Base-by-base conservation (phyloP, 2,888 invertebrate genomes). In the Coremacera marginata region DNA sequence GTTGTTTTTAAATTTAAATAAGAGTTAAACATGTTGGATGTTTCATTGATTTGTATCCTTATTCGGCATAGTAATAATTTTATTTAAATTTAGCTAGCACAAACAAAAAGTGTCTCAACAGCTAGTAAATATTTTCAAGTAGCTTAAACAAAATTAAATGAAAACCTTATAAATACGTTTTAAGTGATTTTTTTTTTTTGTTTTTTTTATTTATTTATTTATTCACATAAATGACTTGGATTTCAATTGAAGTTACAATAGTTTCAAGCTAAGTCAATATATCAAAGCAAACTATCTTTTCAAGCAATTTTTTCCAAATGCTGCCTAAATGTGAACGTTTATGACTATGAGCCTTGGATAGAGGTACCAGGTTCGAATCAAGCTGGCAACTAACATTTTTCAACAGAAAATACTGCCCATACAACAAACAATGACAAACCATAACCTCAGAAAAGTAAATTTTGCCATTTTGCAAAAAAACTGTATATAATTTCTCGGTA, bases 71-170 rank as follows among this genome's bases (percentile, higher is more conserved):
- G 44, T 44, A 11, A 11, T 44, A 44, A 44, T 14, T 44, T 1
- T 44, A 44, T 44, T 11, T 11, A 44, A 44, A 44, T 2, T 7
- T 44, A 44, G 44, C 44, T 1, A 44, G 44, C 44, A 62, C 34
- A 37, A 74, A 37, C 31, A 67, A 63, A 79, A 84, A 86, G 86
- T 86, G 86, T 86, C 86, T 86, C 86, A 86, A 87, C 87, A 83
- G 85, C 85, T 85, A 79, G 77, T 75, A 75, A 78, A 79, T 77
- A 78, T 57, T 14, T 72, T 55, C 34, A n/a, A 25, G 31, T 57
- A 34, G 19, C 22, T 8, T 67, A n/a, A 14, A 22, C 11, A 37
- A 37, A 49, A 51, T 68, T 49, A 49, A n/a, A n/a, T 51, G 25
- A 68, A 51, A 68, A 22, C 25, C 19, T 22, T 49, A 16, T 19